phyloP scores from a whole-genome alignment of 2,113 vertebrate genomes.

The Rhinichthys klamathensis region DNA sequence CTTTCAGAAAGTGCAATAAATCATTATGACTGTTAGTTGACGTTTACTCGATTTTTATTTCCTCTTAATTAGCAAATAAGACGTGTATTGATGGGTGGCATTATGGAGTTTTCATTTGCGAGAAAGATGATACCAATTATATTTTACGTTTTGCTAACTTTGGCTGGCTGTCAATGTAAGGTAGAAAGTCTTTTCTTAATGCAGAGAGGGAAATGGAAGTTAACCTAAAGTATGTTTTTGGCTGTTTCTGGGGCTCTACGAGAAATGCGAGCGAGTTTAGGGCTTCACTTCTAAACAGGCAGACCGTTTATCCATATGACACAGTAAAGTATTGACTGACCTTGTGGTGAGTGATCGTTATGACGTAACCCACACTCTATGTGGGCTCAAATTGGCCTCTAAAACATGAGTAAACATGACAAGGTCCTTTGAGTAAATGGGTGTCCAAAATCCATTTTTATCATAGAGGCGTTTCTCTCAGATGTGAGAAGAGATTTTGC shows the following conservation, averaged over 20 bases:
- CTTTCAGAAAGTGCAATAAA: constrained; percentile 6
- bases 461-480: not conserved
- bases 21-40: constrained; percentile 12
- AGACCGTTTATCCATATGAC: not conserved
- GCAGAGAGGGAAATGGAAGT: not conserved
- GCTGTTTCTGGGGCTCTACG: not conserved
- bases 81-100: not conserved
- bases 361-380: not conserved
- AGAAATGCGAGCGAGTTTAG: not conserved
- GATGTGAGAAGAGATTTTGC: not conserved
- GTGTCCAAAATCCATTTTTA: constrained; percentile 31
- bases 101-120: constrained; percentile 15
- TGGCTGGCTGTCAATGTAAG: not conserved
- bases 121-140: constrained; percentile 16
- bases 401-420: constrained; percentile 37
- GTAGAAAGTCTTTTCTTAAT: not conserved
- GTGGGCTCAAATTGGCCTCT: constrained; percentile 25
- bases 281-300: not conserved
- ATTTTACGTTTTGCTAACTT: not conserved
- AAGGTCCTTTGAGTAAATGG: constrained; percentile 32
- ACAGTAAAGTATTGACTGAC: constrained; percentile 12
- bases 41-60: constrained; percentile 6
- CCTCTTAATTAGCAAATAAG: constrained; percentile 16
- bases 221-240: not conserved
- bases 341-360: not conserved